These are phyloP conservation scores for Stichopus horrens DNA, from an alignment of 53 echinoderm and acorn worm genomes.

Conservation along the genomic window DNA sequence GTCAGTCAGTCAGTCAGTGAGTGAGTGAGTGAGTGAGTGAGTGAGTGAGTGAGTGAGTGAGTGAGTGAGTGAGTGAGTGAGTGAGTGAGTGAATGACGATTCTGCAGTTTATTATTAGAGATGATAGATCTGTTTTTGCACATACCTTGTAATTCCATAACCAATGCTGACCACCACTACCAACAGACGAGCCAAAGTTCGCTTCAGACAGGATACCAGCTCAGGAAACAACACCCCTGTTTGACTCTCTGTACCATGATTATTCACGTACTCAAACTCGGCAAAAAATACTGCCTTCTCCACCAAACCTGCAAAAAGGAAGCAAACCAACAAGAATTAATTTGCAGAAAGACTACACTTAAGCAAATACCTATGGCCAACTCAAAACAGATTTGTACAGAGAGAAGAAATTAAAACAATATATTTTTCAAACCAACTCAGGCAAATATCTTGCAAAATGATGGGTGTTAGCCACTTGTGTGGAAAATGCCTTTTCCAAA, in stretches of 20 bases:
- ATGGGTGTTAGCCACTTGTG: too few relatives aligned
- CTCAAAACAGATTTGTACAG: too few relatives aligned
- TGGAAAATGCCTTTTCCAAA: too few relatives aligned
- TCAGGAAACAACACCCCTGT: conserved; percentile 81
- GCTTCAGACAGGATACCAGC: conserved; percentile 78
- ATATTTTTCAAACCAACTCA: too few relatives aligned
- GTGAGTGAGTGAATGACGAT: background rate
- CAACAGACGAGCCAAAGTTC: conserved; percentile 84
- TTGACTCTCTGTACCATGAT: conserved; percentile 50
- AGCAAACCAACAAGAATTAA: background rate
- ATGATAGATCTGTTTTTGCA: background rate
- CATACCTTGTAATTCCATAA: conserved; percentile 86
- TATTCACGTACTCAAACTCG: conserved; percentile 81
- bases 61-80: background rate
- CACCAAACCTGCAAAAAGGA: conserved; percentile 61
- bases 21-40: background rate
- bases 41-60: background rate
- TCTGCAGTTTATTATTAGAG: too few relatives aligned
- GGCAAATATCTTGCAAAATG: too few relatives aligned
- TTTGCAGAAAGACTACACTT: background rate
- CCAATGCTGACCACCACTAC: conserved; percentile 91
- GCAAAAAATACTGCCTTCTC: conserved; percentile 92
- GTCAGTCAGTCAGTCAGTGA: background rate
- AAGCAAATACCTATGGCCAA: too few relatives aligned
- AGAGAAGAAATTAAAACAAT: too few relatives aligned